Conservation (phyloP, 2,113 vertebrate genomes). For the Uropsilus gracilis region DNA sequence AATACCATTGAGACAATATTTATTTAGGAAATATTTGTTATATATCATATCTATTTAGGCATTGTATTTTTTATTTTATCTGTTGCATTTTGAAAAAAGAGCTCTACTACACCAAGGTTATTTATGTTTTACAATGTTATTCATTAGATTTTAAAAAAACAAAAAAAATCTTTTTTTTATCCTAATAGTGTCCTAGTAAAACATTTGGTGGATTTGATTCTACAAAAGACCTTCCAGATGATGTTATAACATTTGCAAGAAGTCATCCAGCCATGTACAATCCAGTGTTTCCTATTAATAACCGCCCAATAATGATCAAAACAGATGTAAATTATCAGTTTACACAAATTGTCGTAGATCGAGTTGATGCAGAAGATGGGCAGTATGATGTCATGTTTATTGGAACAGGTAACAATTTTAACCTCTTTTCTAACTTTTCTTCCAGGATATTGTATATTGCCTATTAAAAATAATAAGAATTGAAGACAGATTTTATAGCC, state of each 20-base stretch:
- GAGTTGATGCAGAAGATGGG: conserved; percentile 97
- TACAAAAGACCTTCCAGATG: conserved; percentile 98
- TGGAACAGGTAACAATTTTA: conserved; percentile 91
- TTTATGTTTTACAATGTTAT: background rate
- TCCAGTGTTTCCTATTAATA: conserved; percentile 94
- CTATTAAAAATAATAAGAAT: background rate
- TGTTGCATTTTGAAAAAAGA: background rate
- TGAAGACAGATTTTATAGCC: background rate
- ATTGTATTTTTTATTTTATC: background rate
- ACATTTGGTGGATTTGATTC: conserved; percentile 98
- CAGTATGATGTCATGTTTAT: conserved; percentile 99
- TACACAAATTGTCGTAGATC: conserved; percentile 97
- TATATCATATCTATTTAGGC: background rate
- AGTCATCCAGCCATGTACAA: conserved; percentile 99
- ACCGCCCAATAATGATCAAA: conserved; percentile 96
- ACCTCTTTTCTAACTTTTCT: background rate
- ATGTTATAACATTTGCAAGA: conserved; percentile 97
- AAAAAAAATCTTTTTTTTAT: conserved; percentile 13
- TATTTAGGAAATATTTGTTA: background rate
- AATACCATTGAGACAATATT: background rate
- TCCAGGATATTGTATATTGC: background rate
- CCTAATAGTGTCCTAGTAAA: conserved; percentile 96
- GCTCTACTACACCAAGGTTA: background rate
- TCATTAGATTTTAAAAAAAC: background rate
- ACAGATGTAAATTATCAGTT: conserved; percentile 98